phyloP scores from a whole-genome alignment of 2,797 vertebrate genomes.

The Sebastes glaucus region DNA sequence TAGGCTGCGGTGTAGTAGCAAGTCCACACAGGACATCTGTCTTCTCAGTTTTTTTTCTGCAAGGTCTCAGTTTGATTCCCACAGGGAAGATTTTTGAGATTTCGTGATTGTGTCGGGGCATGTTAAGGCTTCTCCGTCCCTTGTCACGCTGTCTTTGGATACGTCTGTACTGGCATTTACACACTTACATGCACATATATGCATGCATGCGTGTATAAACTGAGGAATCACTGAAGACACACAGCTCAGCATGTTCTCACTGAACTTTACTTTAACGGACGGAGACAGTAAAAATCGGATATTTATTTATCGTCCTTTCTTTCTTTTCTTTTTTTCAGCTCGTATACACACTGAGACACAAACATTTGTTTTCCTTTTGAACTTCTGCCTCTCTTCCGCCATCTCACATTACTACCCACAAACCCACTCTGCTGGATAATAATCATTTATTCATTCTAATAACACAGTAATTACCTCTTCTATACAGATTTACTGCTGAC shows the following conservation, averaged over 20 bases:
- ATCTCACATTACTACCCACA: conserved; percentile 23
- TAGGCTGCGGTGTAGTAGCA: conserved; percentile 47
- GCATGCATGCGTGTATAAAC: conserved; percentile 6
- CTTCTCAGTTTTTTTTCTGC: conserved; percentile 38
- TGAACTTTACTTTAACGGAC: not conserved
- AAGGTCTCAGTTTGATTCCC: conserved; percentile 66
- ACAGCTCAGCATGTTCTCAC: conserved; percentile 3
- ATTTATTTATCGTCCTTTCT: not conserved
- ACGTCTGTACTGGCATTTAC: conserved; percentile 29
- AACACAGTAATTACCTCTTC: conserved; percentile 43
- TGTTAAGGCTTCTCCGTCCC: conserved; percentile 59
- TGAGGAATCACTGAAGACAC: not conserved
- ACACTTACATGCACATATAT: not conserved
- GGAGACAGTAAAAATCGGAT: not conserved
- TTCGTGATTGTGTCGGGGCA: conserved; percentile 72
- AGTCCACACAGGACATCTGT: conserved; percentile 68
- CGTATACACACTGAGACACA: not conserved
- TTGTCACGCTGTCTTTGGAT: conserved; percentile 21
- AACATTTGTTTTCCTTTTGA: conserved; percentile 18
- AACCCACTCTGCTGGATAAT: conserved; percentile 25
- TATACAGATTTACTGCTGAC: conserved; percentile 4
- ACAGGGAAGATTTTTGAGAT: conserved; percentile 75
- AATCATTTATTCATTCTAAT: conserved; percentile 39
- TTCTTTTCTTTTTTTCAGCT: not conserved
- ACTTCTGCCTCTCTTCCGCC: not conserved